Conservation (phyloP, 2,113 vertebrate genomes). For the Hyperoodon ampullatus region DNA sequence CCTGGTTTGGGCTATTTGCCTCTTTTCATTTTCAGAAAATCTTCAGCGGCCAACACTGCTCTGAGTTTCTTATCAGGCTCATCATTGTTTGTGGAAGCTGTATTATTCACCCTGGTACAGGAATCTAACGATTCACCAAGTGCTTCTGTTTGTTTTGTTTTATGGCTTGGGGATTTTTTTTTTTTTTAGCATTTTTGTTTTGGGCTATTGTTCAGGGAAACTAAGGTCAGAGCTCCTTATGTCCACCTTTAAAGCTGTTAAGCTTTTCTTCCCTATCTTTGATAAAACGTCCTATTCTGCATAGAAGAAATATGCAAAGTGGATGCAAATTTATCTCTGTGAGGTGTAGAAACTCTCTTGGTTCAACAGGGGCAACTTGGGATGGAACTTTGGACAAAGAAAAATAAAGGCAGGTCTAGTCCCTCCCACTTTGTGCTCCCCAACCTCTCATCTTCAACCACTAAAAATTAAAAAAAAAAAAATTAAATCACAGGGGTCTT, state of each 20-base stretch:
- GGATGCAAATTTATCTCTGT: background rate
- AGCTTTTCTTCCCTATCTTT: background rate
- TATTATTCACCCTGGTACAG: background rate
- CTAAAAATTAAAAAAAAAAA: background rate
- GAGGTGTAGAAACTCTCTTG: background rate
- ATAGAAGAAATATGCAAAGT: background rate
- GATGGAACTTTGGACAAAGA: background rate
- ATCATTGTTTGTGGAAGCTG: background rate
- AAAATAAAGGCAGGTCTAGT: background rate
- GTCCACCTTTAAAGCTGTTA: background rate
- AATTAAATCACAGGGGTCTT: background rate
- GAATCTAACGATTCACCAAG: background rate
- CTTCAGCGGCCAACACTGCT: background rate
- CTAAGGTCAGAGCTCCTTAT: background rate
- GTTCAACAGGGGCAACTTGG: background rate
- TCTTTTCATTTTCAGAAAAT: constrained; percentile 46
- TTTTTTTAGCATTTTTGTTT: background rate
- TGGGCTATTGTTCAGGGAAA: constrained; percentile 14
- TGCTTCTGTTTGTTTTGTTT: constrained; percentile 12
- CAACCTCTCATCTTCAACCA: background rate
- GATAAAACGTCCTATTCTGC: background rate
- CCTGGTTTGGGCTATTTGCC: background rate
- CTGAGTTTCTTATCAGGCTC: background rate
- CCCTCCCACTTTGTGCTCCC: background rate
- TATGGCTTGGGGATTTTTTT: background rate